Conservation (phyloP, 2,888 invertebrate genomes). For the Synergus gifuensis region DNA sequence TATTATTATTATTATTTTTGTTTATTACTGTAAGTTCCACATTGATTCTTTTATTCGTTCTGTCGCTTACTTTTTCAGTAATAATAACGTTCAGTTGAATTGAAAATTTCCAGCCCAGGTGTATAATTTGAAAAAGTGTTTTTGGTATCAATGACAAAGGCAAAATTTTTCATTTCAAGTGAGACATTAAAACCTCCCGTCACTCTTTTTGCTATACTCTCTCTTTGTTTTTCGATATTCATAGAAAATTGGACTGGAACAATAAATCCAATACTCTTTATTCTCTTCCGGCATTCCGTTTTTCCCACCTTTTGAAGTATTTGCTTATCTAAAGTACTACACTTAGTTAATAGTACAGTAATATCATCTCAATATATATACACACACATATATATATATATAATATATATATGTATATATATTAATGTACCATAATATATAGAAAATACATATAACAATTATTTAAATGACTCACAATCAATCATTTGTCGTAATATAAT, state of each 20-base stretch:
- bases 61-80: constrained; percentile 57
- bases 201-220: constrained; percentile 37
- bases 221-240: constrained; percentile 57
- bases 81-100: constrained; percentile 60
- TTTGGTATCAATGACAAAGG: constrained; percentile 27
- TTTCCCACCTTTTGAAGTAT: constrained; percentile 51
- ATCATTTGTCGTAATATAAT: constrained; percentile 64
- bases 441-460: constrained; percentile 77
- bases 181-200: constrained; percentile 44
- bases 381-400: constrained; percentile 62
- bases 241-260: constrained; percentile 69
- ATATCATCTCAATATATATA: constrained; percentile 72
- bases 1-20: constrained; percentile 58
- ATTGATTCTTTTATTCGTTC: constrained; percentile 72
- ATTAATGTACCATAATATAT: constrained; percentile 74
- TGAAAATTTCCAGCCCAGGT: constrained; percentile 55
- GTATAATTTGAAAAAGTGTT: constrained; percentile 56
- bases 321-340: constrained; percentile 71
- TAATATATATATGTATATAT: constrained; percentile 64
- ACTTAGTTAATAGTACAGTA: constrained; percentile 75
- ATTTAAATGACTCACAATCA: constrained; percentile 76
- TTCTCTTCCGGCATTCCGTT: constrained; percentile 38
- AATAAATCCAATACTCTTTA: constrained; percentile 43
- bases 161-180: constrained; percentile 44
- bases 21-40: constrained; percentile 71